Evolutionary conservation across 2,797 vertebrate species (phyloP), one percentile per base, ranked within the genome.

Genomic region (Hapalemur alaotrensis): DNA sequence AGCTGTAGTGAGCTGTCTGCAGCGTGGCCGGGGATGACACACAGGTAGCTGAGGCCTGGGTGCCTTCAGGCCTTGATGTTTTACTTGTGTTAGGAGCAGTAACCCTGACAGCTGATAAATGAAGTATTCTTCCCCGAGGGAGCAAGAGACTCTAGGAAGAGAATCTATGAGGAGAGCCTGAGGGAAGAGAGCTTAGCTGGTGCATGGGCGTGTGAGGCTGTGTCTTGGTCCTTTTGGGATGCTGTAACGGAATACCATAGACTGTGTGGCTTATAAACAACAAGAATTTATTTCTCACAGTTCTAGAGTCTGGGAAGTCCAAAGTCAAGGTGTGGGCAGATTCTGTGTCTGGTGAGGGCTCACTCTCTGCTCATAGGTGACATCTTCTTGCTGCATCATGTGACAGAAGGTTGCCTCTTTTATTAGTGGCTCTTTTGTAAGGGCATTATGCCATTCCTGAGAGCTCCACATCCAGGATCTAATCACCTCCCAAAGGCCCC

Each of bases 11-110:
- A 28, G 15, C n/a, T 30, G n/a, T 20, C 72, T 23, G 23, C 46
- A 46, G 5, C n/a, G 13, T 63, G 57, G 41, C 38, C 0, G 0
- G 8, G 11, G 2, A 25, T 10, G 69, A 38, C 12, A 4, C 18
- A 38, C 8, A 25, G 41, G 38, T 2, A 85, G 73, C 61, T 5
- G 61, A 76, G 48, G 69, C 25, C 30, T 17, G 22, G 6, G 54
- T 15, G n/a, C 28, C 78, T 87, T 79, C 12, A 18, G 52, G 30
- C 78, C 65, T 1, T 15, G 23, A 41, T 65, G 76, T 65, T 75
- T 54, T 46, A 9, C 52, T 69, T 84, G 82, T 87, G 59, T 75
- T 89, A 17, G 1, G 41, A 83, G 48, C 7, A 41, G n/a, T 22
- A 75, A 57, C 30, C 22, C 13, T 81, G 61, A 80, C 32, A 7